Evolutionary conservation across 2,888 invertebrate species (phyloP), one percentile per base, ranked within the genome.

Genomic region (Thyatira batis): DNA sequence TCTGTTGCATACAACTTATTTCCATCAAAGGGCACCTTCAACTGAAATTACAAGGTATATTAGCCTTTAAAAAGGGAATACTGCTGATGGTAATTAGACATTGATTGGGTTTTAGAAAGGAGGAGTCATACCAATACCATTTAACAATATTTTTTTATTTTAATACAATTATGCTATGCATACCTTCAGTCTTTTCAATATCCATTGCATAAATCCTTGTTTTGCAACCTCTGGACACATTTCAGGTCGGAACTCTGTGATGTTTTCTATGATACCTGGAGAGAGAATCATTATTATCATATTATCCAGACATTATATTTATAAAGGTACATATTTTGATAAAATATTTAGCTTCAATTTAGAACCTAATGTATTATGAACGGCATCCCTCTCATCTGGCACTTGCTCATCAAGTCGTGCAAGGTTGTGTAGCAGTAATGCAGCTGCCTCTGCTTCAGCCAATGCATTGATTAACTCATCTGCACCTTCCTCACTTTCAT

Each of bases 1-100:
- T 99, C 99, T 81, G 98, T 98, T 49, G 96, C 96, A 86, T 99
- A 99, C 49, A 99, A 89, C 88, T 98, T 99, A 84, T 99, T 99
- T 0, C 94, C 95, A 90, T 99, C 98, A 87, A 98, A 99, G 9
- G 98, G 97, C 48, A 96, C 93, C 90, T 98, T 98, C 33, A 94
- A 74, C 92, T 92, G 71, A 28, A 81, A 83, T 53, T 57, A 43
- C 48, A 51, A 25, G 55, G n/a, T 45, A 49, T 25, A 51, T 45
- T 46, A n/a, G n/a, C n/a, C n/a, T n/a, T n/a, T n/a, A n/a, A n/a
- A n/a, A n/a, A n/a, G n/a, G n/a, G n/a, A n/a, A n/a, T n/a, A n/a
- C n/a, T n/a, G n/a, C n/a, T n/a, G n/a, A n/a, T n/a, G n/a, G n/a
- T n/a, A n/a, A n/a, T n/a, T n/a, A n/a, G n/a, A n/a, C n/a, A n/a